Conservation (phyloP, 2,888 invertebrate genomes). For the Drosophila cyrtoloma region DNA sequence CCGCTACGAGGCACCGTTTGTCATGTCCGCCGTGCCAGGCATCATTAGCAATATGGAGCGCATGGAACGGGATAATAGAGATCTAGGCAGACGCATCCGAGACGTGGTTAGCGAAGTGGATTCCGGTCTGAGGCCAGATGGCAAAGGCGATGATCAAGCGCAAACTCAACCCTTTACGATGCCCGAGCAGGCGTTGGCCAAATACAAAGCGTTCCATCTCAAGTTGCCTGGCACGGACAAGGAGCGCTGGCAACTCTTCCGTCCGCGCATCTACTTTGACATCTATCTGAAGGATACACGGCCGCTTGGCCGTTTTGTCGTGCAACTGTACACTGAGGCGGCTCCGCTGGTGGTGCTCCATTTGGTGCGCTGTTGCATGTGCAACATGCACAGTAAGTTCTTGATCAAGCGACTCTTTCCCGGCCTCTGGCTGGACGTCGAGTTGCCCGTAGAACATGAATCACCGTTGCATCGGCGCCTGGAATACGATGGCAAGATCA, state of each 20-base stretch:
- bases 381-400: constrained; percentile 55
- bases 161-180: constrained; percentile 28
- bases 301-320: constrained; percentile 68
- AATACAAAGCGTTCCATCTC: constrained; percentile 53
- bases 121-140: constrained; percentile 36
- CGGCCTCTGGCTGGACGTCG: constrained; percentile 72
- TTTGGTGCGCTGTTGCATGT: constrained; percentile 68
- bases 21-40: constrained; percentile 32
- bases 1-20: constrained; percentile 25
- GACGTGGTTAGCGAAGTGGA: constrained; percentile 49
- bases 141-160: not conserved
- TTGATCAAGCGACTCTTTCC: constrained; percentile 71
- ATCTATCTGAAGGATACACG: constrained; percentile 64
- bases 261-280: constrained; percentile 76
- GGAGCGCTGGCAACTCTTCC: constrained; percentile 61
- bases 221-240: constrained; percentile 45
- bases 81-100: constrained; percentile 54
- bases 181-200: constrained; percentile 46
- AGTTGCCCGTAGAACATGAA: constrained; percentile 35
- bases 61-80: constrained; percentile 37
- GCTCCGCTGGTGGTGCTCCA: constrained; percentile 72
- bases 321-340: constrained; percentile 76
- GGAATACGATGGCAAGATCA: constrained; percentile 65
- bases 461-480: constrained; percentile 37
- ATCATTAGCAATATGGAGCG: constrained; percentile 24